Conservation (phyloP, 2,888 invertebrate genomes). For the Leucophora obtusa region DNA sequence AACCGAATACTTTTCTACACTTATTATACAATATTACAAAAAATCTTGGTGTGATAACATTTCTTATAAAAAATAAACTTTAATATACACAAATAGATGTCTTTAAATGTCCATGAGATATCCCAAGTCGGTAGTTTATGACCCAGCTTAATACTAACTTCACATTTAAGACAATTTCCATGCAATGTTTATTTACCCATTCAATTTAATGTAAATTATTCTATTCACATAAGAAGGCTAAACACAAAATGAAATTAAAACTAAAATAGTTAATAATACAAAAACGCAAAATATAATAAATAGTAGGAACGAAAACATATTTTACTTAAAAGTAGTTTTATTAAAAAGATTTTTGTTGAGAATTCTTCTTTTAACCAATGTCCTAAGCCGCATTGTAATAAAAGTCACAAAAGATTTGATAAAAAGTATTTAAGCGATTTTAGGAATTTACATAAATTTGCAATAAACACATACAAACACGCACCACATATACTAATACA, state of each 20-base stretch:
- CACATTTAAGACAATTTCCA: constrained; percentile 15
- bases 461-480: constrained; percentile 19
- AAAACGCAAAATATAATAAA: neutral
- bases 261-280: too few relatives aligned
- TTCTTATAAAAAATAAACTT: too few relatives aligned
- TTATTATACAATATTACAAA: too few relatives aligned
- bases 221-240: neutral
- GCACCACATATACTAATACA: constrained; percentile 1
- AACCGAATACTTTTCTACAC: too few relatives aligned
- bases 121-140: too few relatives aligned
- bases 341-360: neutral
- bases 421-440: constrained; percentile 16
- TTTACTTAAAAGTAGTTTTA: neutral
- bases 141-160: neutral
- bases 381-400: neutral
- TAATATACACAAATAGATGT: too few relatives aligned
- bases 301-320: too few relatives aligned
- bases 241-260: neutral
- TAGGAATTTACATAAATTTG: constrained; percentile 40
- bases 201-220: constrained; percentile 38
- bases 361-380: neutral
- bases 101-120: too few relatives aligned
- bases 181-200: constrained; percentile 1
- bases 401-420: neutral
- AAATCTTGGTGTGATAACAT: too few relatives aligned